Base-by-base conservation (phyloP, 2,113 vertebrate species). In the Bubo scandiacus region DNA sequence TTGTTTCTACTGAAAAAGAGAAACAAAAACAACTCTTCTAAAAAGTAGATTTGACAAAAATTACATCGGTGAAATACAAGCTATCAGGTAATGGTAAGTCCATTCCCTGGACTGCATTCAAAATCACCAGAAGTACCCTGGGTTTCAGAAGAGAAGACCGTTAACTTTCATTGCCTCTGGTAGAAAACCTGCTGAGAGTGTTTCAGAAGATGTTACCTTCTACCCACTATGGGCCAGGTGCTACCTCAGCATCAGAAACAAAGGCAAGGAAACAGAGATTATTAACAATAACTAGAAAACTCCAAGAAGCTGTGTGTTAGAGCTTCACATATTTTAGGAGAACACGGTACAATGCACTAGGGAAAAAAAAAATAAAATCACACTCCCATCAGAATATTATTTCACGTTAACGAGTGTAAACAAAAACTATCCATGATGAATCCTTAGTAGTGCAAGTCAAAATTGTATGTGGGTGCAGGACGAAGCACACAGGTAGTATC, bases 351-450 rank as follows among this genome's bases (percentile, higher is more conserved):
- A 65, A 16, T 7, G 9, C 6, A 40, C 19, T 10, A 61, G 9
- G 12, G 51, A 27, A 54, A 7, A 15, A 47, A 47, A n/a, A 66
- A 67, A 34, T 47, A 43, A 57, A 12, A 25, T 25, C 71, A 25
- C 27, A 21, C 59, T 77, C 30, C 36, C 29, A 61, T 70, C 26
- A 55, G 40, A 74, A 29, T 29, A 55, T 21, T 49, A 22, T 40
- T 81, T 61, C 26, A 22, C 0, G 0, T 58, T 45, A 88, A 57
- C 19, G 26, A 51, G 3, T 0, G 0, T 30, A 30, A 29, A 32
- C 68, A n/a, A 62, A 75, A 84, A 30, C 0, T 14, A 74, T n/a
- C 26, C 15, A 15, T 20, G 34, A 27, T 32, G 42, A 87, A 73
- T 66, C 45, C 21, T 70, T 30, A 18, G 21, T 34, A 70, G 36